Percentiles rank a stretch among this genome's conserved stretches.
These are phyloP conservation scores for Candidula unifasciata DNA, from an alignment of 2,888 invertebrate species.

Conservation along the genomic window DNA sequence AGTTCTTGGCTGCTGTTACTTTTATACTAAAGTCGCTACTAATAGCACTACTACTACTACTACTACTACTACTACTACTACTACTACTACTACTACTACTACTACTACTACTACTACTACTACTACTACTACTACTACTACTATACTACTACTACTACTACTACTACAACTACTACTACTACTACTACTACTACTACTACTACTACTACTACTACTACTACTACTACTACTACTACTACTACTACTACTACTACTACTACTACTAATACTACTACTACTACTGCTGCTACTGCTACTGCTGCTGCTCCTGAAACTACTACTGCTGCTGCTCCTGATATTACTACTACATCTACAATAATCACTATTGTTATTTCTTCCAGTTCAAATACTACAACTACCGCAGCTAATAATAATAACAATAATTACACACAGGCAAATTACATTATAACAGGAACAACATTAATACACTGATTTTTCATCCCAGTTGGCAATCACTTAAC, in stretches of 20 bases:
- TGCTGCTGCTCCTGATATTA: too few species aligned
- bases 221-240: conserved; percentile 30
- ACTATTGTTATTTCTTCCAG: too few species aligned
- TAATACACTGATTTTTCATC: background rate
- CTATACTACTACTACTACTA: background rate
- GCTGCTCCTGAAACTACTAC: too few species aligned
- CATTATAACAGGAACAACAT: background rate
- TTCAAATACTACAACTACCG: too few species aligned
- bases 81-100: conserved; percentile 20
- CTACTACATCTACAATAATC: too few species aligned
- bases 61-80: conserved; percentile 33
- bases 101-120: conserved; percentile 27
- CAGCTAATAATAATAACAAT: too few species aligned
- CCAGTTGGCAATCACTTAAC: background rate
- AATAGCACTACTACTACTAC: conserved; percentile 7
- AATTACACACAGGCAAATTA: too few species aligned
- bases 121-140: conserved; percentile 36
- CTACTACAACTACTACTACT: conserved; percentile 38
- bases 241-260: conserved; percentile 32
- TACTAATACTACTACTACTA: conserved; percentile 26
- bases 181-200: conserved; percentile 17
- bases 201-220: conserved; percentile 21
- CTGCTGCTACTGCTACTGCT: conserved; percentile 1
- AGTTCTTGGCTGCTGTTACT: too few species aligned
- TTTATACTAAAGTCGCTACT: too few species aligned